These are phyloP conservation scores for Mormoops blainvillei DNA, from an alignment of 2,113 vertebrate species.

Conservation along the genomic window DNA sequence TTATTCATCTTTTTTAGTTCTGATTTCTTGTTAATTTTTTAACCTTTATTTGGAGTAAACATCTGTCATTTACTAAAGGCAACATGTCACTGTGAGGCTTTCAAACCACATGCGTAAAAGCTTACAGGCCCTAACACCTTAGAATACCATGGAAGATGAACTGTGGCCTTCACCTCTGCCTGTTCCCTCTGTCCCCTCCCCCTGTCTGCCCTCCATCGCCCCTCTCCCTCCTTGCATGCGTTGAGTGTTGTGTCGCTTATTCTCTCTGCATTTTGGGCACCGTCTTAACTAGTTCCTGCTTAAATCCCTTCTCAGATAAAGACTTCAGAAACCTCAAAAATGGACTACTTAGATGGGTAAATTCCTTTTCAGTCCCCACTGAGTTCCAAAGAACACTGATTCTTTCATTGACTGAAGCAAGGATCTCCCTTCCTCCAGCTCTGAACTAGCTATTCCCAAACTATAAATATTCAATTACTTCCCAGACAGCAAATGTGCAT, in stretches of 20 bases:
- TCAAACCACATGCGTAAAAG: not conserved
- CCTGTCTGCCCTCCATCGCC: not conserved
- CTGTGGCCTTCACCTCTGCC: not conserved
- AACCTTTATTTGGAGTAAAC: not conserved
- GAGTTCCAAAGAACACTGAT: not conserved
- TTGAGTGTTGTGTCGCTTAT: not conserved
- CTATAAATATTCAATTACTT: slow-evolving; percentile 47
- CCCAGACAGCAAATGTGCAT: not conserved
- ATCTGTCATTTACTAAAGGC: not conserved
- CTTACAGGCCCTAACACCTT: not conserved
- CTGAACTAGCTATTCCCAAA: slow-evolving; percentile 43
- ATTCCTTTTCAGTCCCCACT: slow-evolving; percentile 8
- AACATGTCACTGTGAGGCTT: not conserved
- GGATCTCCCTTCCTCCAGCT: slow-evolving; percentile 23
- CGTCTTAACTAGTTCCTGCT: slow-evolving; percentile 12
- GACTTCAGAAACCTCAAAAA: slow-evolving; percentile 19
- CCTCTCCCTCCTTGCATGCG: not conserved
- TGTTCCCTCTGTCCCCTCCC: not conserved
- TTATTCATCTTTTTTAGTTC: not conserved
- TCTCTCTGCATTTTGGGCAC: not conserved
- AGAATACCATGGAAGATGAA: not conserved
- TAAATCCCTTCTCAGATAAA: slow-evolving; percentile 32
- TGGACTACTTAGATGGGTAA: not conserved
- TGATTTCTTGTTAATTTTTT: not conserved
- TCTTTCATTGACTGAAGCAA: slow-evolving; percentile 8